Percentiles rank a stretch among this genome's conserved stretches.
phyloP scores from a whole-genome alignment of 2,888 invertebrate genomes.

The Heterodera filipjevi region DNA sequence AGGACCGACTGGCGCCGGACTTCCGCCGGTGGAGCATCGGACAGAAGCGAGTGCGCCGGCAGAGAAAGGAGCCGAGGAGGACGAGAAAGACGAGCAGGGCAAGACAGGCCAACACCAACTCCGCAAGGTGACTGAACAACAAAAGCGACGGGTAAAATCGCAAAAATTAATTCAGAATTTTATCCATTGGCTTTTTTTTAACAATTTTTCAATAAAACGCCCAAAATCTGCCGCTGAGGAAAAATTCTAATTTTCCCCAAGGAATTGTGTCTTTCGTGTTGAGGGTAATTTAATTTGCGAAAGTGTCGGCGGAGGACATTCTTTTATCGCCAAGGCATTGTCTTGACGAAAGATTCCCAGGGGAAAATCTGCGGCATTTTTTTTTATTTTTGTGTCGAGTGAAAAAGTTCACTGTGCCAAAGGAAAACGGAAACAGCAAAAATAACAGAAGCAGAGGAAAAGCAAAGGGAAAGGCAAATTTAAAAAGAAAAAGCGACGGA shows the following conservation, averaged over 20 bases:
- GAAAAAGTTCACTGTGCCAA: too few species aligned
- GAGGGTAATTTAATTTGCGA: conserved; percentile 4
- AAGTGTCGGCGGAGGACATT: background rate
- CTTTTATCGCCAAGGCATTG: background rate
- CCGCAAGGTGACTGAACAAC: conserved; percentile 18
- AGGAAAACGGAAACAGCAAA: too few species aligned
- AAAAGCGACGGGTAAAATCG: background rate
- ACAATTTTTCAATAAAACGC: background rate
- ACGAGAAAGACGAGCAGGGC: conserved; percentile 15
- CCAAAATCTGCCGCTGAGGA: too few species aligned
- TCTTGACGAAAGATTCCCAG: background rate
- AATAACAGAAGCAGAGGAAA: background rate
- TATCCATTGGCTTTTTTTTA: background rate
- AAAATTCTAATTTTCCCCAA: background rate
- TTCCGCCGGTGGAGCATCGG: conserved; percentile 25
- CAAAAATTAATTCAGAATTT: background rate
- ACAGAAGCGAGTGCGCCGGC: conserved; percentile 27
- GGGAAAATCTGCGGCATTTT: background rate
- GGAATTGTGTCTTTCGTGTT: background rate
- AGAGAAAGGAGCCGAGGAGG: conserved; percentile 23
- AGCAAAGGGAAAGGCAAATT: background rate
- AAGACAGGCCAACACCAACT: conserved; percentile 22
- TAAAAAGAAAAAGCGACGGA: background rate
- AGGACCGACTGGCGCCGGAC: background rate
- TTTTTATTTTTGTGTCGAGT: background rate